Conservation (phyloP, 2,113 vertebrate genomes). For the Machaerirhynchus nigripectus region DNA sequence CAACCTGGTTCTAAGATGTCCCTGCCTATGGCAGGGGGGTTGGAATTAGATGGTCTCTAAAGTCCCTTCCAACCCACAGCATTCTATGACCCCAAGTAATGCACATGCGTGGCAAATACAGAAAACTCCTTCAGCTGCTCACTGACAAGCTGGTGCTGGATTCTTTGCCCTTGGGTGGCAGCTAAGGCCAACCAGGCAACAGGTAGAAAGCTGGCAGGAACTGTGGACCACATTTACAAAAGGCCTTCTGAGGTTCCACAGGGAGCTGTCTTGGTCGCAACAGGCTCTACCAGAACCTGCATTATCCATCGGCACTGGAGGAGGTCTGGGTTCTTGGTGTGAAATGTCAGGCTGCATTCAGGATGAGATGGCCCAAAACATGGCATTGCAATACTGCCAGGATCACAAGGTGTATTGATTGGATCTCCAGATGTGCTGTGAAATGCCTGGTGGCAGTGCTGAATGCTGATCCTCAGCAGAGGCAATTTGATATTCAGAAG, state of each 20-base stretch:
- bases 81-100: not conserved
- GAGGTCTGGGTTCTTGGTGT: not conserved
- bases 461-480: not conserved
- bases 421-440: not conserved
- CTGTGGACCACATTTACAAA: not conserved
- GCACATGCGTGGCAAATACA: not conserved
- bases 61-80: not conserved
- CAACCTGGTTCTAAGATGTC: not conserved
- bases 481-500: not conserved
- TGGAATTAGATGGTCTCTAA: not conserved
- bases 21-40: not conserved
- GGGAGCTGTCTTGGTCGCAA: not conserved
- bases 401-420: rapidly evolving
- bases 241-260: not conserved
- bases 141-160: not conserved
- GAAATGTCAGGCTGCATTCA: not conserved
- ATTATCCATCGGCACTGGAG: not conserved
- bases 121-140: not conserved
- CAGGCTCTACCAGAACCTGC: not conserved
- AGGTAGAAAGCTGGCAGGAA: not conserved
- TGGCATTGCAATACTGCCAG: not conserved
- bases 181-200: not conserved
- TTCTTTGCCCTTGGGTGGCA: not conserved
- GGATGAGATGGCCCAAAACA: not conserved
- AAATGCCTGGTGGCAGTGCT: not conserved